These are phyloP conservation scores for Prionailurus viverrinus DNA, from an alignment of 2,113 vertebrate genomes.

Conservation along the genomic window DNA sequence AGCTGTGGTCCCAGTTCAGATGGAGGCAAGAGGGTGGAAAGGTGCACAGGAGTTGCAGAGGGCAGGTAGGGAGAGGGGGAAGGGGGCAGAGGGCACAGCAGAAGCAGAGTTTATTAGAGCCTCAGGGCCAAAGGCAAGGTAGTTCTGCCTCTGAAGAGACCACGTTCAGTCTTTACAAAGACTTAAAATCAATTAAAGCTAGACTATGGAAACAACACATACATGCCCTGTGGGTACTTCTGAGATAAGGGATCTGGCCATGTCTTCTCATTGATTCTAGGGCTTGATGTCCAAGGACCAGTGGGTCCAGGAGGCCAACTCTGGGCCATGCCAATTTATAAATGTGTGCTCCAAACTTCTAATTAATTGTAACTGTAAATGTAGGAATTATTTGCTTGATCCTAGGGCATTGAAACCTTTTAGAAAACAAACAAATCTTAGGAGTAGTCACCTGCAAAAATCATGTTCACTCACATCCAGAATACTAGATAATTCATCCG, in stretches of 20 bases:
- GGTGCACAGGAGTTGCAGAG: background rate
- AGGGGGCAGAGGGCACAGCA: background rate
- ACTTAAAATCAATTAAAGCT: background rate
- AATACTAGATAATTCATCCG: constrained; percentile 28
- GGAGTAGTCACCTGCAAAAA: constrained; percentile 35
- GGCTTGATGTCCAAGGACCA: background rate
- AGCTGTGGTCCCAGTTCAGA: background rate
- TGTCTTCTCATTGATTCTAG: background rate
- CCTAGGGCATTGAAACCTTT: background rate
- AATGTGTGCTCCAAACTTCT: background rate
- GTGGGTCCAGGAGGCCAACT: no score
- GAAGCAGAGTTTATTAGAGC: background rate
- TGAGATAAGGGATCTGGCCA: background rate
- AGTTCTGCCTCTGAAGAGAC: background rate
- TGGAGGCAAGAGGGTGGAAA: background rate
- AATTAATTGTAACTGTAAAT: background rate
- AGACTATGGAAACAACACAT: background rate
- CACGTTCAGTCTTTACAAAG: background rate
- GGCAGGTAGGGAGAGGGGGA: background rate
- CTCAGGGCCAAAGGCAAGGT: background rate
- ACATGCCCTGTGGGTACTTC: background rate
- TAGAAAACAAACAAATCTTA: constrained; percentile 43
- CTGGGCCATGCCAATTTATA: background rate
- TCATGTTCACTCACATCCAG: background rate
- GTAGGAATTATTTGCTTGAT: background rate